Conservation (phyloP, 2,888 invertebrate species). For the Lomographa bimaculata region DNA sequence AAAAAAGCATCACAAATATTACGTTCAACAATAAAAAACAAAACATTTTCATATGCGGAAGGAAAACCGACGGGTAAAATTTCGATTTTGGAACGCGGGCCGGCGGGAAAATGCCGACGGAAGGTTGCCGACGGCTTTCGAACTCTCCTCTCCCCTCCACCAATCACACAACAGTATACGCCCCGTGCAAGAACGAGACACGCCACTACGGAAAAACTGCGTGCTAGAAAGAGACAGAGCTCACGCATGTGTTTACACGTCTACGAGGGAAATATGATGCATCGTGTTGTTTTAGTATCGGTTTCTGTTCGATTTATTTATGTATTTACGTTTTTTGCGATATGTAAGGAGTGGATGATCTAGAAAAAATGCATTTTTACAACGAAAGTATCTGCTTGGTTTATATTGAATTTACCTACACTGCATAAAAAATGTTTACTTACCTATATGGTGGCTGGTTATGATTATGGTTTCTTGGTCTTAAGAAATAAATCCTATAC, state of each 20-base stretch:
- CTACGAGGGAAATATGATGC: constrained; percentile 78
- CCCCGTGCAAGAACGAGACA: constrained; percentile 56
- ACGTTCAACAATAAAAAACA: constrained; percentile 9
- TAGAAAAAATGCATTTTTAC: constrained; percentile 29
- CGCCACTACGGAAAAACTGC: constrained; percentile 52
- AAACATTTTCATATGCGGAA: constrained; percentile 25
- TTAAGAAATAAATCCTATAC: no score
- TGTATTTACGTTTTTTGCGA: constrained; percentile 60
- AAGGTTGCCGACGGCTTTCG: constrained; percentile 66
- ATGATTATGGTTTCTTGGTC: no score
- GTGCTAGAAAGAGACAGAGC: constrained; percentile 47
- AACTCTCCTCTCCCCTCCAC: constrained; percentile 70
- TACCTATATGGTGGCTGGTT: no score
- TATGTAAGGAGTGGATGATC: constrained; percentile 64
- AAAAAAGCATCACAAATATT: constrained; percentile 7
- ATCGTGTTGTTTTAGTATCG: constrained; percentile 80
- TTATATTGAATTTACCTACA: no score
- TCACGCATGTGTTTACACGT: constrained; percentile 68
- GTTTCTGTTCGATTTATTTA: constrained; percentile 75
- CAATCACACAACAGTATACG: constrained; percentile 71
- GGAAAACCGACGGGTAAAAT: constrained; percentile 37
- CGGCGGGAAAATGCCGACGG: constrained; percentile 82
- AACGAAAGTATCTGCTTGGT: no score
- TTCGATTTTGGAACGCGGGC: constrained; percentile 63
- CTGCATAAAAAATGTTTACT: no score